phyloP scores from a whole-genome alignment of 2,797 vertebrate genomes.

The Balearica regulorum region DNA sequence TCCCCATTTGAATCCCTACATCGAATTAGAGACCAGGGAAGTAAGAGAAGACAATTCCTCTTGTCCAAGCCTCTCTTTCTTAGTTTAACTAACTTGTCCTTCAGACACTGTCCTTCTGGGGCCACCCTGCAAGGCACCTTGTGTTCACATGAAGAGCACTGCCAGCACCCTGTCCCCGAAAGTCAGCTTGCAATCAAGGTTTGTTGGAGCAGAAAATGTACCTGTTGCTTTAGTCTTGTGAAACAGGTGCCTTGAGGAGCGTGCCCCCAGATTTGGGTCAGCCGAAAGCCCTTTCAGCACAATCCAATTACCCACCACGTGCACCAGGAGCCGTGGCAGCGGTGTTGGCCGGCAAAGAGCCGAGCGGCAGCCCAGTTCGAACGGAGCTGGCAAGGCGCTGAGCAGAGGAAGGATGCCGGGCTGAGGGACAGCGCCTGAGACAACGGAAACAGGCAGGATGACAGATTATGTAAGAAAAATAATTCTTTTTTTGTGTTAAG shows the following conservation, averaged over 20 bases:
- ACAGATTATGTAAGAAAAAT: not conserved
- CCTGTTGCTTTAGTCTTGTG: not conserved
- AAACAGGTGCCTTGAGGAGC: not conserved
- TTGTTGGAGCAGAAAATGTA: not conserved
- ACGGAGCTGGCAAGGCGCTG: not conserved
- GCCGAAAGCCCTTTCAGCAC: not conserved
- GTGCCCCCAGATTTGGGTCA: not conserved
- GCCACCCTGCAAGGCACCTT: no score
- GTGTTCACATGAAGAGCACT: not conserved
- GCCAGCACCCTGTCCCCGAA: not conserved
- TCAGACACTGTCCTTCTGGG: not conserved
- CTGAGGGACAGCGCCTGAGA: not conserved
- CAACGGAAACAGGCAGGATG: not conserved
- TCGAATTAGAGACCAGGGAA: not conserved
- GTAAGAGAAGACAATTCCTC: not conserved
- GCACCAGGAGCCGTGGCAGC: not conserved
- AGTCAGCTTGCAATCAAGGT: not conserved
- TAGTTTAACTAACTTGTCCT: not conserved
- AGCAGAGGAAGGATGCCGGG: not conserved
- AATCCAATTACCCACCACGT: rapidly evolving
- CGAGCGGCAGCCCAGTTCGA: not conserved
- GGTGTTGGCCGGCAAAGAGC: not conserved
- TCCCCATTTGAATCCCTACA: not conserved
- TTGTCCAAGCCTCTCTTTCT: not conserved
- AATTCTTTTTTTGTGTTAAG: not conserved